Conservation (phyloP, 2,113 vertebrate species). For the Polypterus senegalus region DNA sequence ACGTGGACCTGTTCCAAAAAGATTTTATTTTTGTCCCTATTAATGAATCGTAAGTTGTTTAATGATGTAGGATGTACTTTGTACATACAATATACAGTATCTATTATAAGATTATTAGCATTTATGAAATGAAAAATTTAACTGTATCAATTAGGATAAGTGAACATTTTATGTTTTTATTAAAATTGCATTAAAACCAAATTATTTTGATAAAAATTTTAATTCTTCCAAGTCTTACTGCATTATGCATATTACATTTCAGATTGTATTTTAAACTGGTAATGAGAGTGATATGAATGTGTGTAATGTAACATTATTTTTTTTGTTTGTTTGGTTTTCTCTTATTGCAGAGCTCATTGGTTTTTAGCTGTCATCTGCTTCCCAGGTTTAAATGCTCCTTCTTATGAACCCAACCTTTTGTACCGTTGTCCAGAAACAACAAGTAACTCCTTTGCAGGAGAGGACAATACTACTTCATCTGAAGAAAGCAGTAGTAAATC, state of each 20-base stretch:
- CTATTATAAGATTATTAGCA: too few relatives aligned
- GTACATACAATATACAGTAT: too few relatives aligned
- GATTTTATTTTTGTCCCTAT: conserved; percentile 98
- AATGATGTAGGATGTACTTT: too few relatives aligned
- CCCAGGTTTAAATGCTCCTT: conserved; percentile 70
- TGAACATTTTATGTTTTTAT: too few relatives aligned
- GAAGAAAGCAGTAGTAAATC: conserved; percentile 29
- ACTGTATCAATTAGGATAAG: too few relatives aligned
- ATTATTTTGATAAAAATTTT: too few relatives aligned
- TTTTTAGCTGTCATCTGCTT: conserved; percentile 97
- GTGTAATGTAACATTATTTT: background rate
- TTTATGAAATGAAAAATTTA: too few relatives aligned
- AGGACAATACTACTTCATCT: conserved; percentile 45
- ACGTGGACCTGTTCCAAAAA: conserved; percentile 95
- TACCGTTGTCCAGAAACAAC: conserved; percentile 46
- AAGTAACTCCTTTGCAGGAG: conserved; percentile 41
- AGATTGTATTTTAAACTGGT: too few relatives aligned
- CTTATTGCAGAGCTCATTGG: conserved; percentile 81
- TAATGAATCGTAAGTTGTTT: conserved; percentile 87
- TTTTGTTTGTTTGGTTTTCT: conserved; percentile 12
- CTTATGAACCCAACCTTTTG: conserved; percentile 65
- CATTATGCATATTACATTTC: too few relatives aligned
- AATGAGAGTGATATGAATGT: too few relatives aligned
- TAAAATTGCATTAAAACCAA: too few relatives aligned
- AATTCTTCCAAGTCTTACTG: too few relatives aligned